phyloP scores from a whole-genome alignment of 2,888 invertebrate species.

The Xestia c-nigrum region DNA sequence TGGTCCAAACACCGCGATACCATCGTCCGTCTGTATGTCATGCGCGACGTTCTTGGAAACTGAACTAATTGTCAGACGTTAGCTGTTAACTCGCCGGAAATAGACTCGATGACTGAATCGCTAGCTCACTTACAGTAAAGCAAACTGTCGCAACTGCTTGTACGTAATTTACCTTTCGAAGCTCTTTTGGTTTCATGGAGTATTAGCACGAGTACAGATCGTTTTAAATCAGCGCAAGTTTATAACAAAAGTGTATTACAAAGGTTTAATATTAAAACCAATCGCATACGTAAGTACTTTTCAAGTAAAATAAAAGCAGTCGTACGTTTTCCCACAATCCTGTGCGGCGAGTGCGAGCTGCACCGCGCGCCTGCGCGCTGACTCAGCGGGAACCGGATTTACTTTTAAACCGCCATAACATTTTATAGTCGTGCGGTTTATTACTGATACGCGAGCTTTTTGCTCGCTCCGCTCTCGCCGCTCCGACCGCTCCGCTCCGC shows the following conservation, averaged over 20 bases:
- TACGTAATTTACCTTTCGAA: not conserved
- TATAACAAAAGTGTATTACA: not conserved
- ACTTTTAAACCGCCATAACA: slow-evolving; percentile 62
- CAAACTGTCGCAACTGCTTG: not conserved
- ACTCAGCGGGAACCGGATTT: slow-evolving; percentile 65
- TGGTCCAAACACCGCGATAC: slow-evolving; percentile 61
- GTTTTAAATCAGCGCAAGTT: not conserved
- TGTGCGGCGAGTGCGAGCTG: not conserved
- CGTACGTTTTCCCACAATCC: slow-evolving; percentile 37
- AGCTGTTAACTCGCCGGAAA: slow-evolving; percentile 60
- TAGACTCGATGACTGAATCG: slow-evolving; percentile 42
- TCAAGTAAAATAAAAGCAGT: slow-evolving; percentile 33
- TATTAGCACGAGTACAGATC: no score
- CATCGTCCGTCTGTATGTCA: slow-evolving; percentile 56
- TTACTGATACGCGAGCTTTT: slow-evolving; percentile 59
- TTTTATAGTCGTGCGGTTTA: slow-evolving; percentile 62
- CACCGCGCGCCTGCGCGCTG: slow-evolving; percentile 28
- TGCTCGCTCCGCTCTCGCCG: slow-evolving; percentile 45
- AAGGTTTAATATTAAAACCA: slow-evolving; percentile 1
- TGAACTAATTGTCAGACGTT: slow-evolving; percentile 60
- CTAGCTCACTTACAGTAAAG: not conserved
- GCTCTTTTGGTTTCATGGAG: not conserved
- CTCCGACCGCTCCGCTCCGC: slow-evolving; percentile 13
- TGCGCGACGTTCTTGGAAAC: slow-evolving; percentile 65
- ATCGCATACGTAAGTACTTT: slow-evolving; percentile 16